Percentiles rank a stretch among this genome's conserved stretches.
Conservation (phyloP, 1,140 invertebrate species). For the Chionoecetes opilio region DNA sequence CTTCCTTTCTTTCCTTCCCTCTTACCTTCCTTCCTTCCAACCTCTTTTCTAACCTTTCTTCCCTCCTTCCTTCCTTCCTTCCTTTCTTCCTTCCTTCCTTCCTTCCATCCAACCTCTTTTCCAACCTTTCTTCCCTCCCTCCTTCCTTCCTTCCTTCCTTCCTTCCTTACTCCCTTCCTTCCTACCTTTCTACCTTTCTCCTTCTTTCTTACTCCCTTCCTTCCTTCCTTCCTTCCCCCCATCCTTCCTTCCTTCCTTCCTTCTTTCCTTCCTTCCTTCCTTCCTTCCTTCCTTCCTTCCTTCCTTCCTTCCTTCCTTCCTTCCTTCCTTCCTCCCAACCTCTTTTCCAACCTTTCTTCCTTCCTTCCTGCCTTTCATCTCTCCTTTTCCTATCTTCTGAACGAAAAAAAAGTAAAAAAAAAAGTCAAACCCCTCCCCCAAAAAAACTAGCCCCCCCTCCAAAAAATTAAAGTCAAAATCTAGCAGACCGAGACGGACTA, state of each 20-base stretch:
- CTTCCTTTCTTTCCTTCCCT: neutral
- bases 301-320: neutral
- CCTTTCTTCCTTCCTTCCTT: neutral
- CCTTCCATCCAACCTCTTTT: constrained; percentile 20
- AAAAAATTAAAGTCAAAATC: neutral
- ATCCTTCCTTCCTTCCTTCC: too few species aligned
- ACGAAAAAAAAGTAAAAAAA: neutral
- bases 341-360: neutral
- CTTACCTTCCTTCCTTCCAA: neutral
- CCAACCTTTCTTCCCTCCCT: neutral
- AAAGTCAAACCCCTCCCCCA: too few species aligned
- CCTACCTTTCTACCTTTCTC: neutral
- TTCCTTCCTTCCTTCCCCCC: neutral
- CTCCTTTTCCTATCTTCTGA: neutral
- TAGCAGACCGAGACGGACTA: neutral
- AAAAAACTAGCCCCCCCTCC: too few species aligned
- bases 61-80: too few species aligned
- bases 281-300: constrained; percentile 36
- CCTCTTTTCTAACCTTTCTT: neutral
- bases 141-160: neutral
- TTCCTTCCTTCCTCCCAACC: neutral
- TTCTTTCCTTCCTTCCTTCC: neutral
- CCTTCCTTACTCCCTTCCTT: too few species aligned
- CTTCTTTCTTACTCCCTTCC: neutral
- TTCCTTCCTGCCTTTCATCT: neutral